phyloP scores from a whole-genome alignment of 2,113 vertebrate species.

The Cyanoramphus novaezelandiae region DNA sequence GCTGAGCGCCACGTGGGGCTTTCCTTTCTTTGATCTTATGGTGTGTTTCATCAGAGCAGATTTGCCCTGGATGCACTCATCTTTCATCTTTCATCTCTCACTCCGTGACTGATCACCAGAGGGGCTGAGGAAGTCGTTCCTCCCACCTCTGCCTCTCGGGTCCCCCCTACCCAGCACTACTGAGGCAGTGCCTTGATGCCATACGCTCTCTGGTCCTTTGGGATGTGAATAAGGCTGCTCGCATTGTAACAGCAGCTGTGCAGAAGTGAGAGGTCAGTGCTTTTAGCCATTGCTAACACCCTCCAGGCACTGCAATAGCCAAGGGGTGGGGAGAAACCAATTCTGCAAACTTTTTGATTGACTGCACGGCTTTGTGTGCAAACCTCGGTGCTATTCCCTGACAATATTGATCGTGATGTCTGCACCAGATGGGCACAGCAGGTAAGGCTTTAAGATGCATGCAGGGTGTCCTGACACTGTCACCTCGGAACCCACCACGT shows the following conservation, averaged over 20 bases:
- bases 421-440: slow-evolving; percentile 1
- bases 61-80: not conserved
- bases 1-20: not conserved
- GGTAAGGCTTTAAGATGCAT: not conserved
- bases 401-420: not conserved
- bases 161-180: not conserved
- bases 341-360: not conserved
- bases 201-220: not conserved
- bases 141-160: not conserved
- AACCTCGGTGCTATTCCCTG: not conserved
- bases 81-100: not conserved
- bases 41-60: not conserved
- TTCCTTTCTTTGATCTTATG: not conserved
- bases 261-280: not conserved
- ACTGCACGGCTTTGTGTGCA: not conserved
- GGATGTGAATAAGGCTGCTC: not conserved
- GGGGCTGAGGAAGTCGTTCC: not conserved
- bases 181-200: not conserved
- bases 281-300: not conserved
- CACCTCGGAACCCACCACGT: not conserved
- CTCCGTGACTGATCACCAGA: not conserved
- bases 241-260: not conserved
- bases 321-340: not conserved
- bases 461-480: not conserved
- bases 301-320: not conserved